Conservation (phyloP, 2,797 vertebrate species). For the Danio tinwini region DNA sequence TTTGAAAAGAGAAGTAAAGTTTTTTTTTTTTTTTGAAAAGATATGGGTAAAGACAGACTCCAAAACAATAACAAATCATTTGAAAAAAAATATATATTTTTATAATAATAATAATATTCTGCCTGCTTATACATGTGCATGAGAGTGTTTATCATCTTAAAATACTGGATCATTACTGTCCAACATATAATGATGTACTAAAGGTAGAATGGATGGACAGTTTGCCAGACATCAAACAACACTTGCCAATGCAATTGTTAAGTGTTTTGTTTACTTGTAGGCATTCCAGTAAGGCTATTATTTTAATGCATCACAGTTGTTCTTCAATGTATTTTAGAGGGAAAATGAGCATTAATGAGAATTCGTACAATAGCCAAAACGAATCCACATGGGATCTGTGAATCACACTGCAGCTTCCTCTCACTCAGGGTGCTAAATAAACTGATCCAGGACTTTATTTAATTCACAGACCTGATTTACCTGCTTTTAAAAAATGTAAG, state of each 20-base stretch:
- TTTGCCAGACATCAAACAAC: not conserved
- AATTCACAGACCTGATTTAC: not conserved
- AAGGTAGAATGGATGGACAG: not conserved
- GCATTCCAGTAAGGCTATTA: not conserved
- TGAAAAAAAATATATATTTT: not conserved
- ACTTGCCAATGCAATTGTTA: not conserved
- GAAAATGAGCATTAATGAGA: constrained; percentile 17
- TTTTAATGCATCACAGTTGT: constrained; percentile 7
- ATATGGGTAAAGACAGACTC: not conserved
- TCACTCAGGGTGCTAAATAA: constrained; percentile 4
- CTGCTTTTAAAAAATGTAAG: not conserved
- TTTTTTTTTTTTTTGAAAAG: too few species aligned
- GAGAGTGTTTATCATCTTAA: not conserved
- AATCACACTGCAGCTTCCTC: constrained; percentile 11
- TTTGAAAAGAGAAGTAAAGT: too few species aligned
- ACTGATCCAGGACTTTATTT: not conserved
- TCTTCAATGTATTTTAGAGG: not conserved
- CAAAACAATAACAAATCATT: not conserved
- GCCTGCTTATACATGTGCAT: too few species aligned
- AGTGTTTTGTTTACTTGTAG: constrained; percentile 32
- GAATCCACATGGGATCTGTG: constrained; percentile 26
- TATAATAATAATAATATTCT: too few species aligned
- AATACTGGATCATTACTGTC: not conserved
- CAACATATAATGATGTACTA: not conserved
- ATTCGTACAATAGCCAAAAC: not conserved